Conservation (phyloP, 2,797 vertebrate genomes). For the Philypnodon macrostomus region DNA sequence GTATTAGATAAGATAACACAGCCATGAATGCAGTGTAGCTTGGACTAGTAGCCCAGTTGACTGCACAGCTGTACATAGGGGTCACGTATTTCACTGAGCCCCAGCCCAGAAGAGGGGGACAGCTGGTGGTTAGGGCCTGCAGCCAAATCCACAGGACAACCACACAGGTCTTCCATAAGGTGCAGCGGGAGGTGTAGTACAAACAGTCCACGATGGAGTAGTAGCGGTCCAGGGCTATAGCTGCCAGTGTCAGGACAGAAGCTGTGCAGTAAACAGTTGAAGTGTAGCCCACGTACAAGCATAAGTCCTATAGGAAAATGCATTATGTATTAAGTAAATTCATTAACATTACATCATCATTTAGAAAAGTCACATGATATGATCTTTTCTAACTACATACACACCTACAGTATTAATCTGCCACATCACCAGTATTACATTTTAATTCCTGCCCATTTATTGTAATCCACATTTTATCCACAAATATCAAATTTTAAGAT, state of each 20-base stretch:
- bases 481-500: no score
- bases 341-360: neutral
- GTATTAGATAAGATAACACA: slow-evolving; percentile 73
- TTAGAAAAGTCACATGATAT: no score
- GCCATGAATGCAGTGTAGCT: slow-evolving; percentile 76
- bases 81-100: slow-evolving; percentile 70
- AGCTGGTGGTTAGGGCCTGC: slow-evolving; percentile 78
- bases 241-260: slow-evolving; percentile 80
- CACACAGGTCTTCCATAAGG: slow-evolving; percentile 63
- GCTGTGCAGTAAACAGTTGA: slow-evolving; percentile 84
- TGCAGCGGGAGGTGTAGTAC: slow-evolving; percentile 79
- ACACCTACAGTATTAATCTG: no score
- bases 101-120: slow-evolving; percentile 82
- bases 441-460: no score
- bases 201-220: slow-evolving; percentile 82
- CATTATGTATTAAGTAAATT: neutral
- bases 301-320: slow-evolving; percentile 69
- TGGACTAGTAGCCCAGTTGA: slow-evolving; percentile 76
- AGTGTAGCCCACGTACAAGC: slow-evolving; percentile 81
- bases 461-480: no score
- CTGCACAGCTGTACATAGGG: slow-evolving; percentile 78
- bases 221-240: slow-evolving; percentile 83
- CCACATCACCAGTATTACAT: no score
- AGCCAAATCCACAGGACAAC: slow-evolving; percentile 85
- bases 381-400: no score